These are phyloP conservation scores for Leptestheria dahalacensis DNA, from an alignment of 1,140 invertebrate genomes.

Conservation along the genomic window DNA sequence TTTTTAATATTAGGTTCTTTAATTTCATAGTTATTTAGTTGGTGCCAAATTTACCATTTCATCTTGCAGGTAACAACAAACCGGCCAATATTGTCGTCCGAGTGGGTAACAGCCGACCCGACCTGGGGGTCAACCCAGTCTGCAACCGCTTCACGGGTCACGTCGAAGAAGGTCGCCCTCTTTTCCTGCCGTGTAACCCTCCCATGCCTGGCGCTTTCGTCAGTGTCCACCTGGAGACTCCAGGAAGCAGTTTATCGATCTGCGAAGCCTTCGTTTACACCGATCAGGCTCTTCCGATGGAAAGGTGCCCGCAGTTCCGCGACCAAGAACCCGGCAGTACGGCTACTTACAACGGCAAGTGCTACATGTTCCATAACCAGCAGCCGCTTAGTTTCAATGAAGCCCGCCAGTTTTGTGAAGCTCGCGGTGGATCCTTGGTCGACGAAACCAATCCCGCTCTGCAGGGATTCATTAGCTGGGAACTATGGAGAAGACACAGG, in stretches of 20 bases:
- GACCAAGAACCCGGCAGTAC: conserved; percentile 82
- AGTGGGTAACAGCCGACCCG: conserved; percentile 87
- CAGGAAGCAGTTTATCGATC: conserved; percentile 60
- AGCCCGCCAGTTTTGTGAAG: conserved; percentile 60
- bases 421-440: conserved; percentile 63
- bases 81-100: conserved; percentile 75
- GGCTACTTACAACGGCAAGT: conserved; percentile 89
- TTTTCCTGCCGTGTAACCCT: conserved; percentile 83
- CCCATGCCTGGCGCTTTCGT: conserved; percentile 91
- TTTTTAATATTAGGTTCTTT: too few species aligned
- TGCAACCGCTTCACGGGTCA: conserved; percentile 77
- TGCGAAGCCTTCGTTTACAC: conserved; percentile 92
- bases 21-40: too few species aligned
- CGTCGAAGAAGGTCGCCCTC: conserved; percentile 73
- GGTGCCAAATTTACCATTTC: not conserved
- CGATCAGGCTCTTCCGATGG: conserved; percentile 82
- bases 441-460: conserved; percentile 86
- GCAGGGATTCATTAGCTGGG: conserved; percentile 88
- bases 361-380: conserved; percentile 86
- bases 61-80: conserved; percentile 26
- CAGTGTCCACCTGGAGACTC: conserved; percentile 69
- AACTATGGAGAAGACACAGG: conserved; percentile 76
- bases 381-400: conserved; percentile 68
- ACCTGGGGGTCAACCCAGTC: conserved; percentile 78
- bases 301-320: conserved; percentile 78